Conservation (phyloP, 1,140 invertebrate species). For the Carposina sasakii region DNA sequence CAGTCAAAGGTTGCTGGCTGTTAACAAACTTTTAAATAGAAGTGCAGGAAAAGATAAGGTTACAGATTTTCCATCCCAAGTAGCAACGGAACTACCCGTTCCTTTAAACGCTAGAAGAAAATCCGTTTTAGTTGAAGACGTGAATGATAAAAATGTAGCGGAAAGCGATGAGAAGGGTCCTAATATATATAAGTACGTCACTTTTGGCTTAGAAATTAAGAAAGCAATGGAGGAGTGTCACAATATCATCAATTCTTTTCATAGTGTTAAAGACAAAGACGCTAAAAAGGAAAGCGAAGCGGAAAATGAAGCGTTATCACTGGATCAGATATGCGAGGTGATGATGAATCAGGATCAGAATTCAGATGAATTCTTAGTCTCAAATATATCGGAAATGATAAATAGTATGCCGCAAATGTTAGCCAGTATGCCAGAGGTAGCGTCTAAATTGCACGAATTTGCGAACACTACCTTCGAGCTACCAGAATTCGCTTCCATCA, state of each 20-base stretch:
- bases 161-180: conserved; percentile 29
- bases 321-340: conserved; percentile 58
- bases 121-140: conserved; percentile 15
- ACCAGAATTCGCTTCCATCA: conserved; percentile 58
- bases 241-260: conserved; percentile 63
- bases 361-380: conserved; percentile 46
- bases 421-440: conserved; percentile 63
- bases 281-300: conserved; percentile 32
- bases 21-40: conserved; percentile 47
- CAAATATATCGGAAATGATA: conserved; percentile 48
- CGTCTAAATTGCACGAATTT: conserved; percentile 54
- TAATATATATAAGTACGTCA: conserved; percentile 52
- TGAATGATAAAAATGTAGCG: background rate
- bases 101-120: conserved; percentile 34
- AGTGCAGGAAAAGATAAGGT: conserved; percentile 18
- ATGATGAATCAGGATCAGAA: conserved; percentile 61
- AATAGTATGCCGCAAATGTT: conserved; percentile 65
- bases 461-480: conserved; percentile 52
- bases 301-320: conserved; percentile 34
- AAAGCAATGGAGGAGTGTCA: conserved; percentile 65
- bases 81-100: conserved; percentile 27
- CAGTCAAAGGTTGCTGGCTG: conserved; percentile 37
- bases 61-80: conserved; percentile 29
- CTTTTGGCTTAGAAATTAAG: conserved; percentile 58
- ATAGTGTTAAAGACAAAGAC: conserved; percentile 29